Conservation (phyloP, 2,888 invertebrate species). For the Pollenia griseotomentosa region DNA sequence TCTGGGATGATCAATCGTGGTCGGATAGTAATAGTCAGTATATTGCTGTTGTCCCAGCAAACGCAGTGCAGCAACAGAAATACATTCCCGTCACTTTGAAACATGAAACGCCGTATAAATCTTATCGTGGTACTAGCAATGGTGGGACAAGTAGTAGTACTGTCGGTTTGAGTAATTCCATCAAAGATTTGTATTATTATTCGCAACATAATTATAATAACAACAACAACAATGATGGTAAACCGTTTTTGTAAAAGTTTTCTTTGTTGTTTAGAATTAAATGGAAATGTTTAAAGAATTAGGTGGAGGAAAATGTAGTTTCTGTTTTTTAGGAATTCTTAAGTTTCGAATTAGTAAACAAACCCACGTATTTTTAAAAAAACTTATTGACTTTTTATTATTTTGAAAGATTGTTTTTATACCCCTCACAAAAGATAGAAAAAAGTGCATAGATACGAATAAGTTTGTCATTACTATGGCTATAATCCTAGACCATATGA, state of each 20-base stretch:
- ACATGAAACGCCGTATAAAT: constrained; percentile 40
- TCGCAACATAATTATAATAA: constrained; percentile 74
- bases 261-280: neutral
- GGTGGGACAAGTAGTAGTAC: constrained; percentile 29
- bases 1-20: constrained; percentile 65
- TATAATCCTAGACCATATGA: no score
- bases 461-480: no score
- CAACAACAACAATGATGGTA: constrained; percentile 68
- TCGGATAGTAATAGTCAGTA: constrained; percentile 60
- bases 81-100: constrained; percentile 62
- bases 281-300: neutral
- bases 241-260: constrained; percentile 78
- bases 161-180: constrained; percentile 32
- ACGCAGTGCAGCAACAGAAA: constrained; percentile 29
- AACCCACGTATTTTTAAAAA: neutral
- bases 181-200: constrained; percentile 65
- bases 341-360: no score
- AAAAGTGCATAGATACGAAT: no score
- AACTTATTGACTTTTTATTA: neutral
- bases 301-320: constrained; percentile 12
- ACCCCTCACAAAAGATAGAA: no score
- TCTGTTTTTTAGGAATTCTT: neutral
- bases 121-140: constrained; percentile 4
- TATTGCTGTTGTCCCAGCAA: constrained; percentile 29
- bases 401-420: no score